Conservation (phyloP, 2,797 vertebrate genomes). For the Chaetodon trifasciatus region DNA sequence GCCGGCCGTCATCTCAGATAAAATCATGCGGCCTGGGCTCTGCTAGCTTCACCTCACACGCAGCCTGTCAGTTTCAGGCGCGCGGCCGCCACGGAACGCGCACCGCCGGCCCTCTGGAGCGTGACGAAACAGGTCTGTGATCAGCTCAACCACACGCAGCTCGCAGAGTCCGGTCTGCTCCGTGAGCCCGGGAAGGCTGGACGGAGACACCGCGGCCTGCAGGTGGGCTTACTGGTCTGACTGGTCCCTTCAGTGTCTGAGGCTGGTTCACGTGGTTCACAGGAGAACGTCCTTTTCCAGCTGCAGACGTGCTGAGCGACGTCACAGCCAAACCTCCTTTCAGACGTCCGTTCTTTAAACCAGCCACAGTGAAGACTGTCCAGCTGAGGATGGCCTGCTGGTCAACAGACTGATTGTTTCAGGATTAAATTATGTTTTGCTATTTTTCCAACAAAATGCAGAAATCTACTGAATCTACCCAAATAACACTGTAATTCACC, state of each 20-base stretch:
- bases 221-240: neutral
- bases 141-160: conserved; percentile 5
- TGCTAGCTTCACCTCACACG: conserved; percentile 45
- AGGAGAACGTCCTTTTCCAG: too few relatives aligned
- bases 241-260: too few relatives aligned
- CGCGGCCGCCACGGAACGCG: neutral
- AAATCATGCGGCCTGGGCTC: conserved; percentile 50
- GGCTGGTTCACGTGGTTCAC: too few relatives aligned
- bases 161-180: neutral
- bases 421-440: too few relatives aligned
- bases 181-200: neutral
- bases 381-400: too few relatives aligned
- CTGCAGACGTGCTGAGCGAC: too few relatives aligned
- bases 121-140: conserved; percentile 15
- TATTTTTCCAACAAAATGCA: too few relatives aligned
- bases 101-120: neutral
- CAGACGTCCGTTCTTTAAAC: too few relatives aligned
- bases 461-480: too few relatives aligned
- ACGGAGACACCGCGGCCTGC: neutral
- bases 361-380: neutral
- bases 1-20: conserved; percentile 61
- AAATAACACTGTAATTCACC: too few relatives aligned
- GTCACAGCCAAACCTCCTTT: too few relatives aligned
- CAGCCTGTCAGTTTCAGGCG: conserved; percentile 45
- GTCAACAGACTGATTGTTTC: too few relatives aligned